Percentiles rank a stretch among this genome's conserved stretches.
Evolutionary conservation across 2,888 invertebrate species (phyloP).

Genomic region (Rugalucina vietnamica): DNA sequence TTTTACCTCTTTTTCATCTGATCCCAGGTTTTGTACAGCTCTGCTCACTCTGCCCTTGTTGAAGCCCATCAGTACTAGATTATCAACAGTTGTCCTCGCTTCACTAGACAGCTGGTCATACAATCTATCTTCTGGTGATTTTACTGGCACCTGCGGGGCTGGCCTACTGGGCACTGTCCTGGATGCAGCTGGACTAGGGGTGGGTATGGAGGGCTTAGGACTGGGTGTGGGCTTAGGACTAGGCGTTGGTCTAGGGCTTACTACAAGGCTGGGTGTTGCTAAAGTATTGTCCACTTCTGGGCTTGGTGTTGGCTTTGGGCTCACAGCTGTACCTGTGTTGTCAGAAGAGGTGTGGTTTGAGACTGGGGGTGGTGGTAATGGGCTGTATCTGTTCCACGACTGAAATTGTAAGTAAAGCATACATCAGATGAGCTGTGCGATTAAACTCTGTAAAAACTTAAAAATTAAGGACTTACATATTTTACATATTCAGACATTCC

Average conservation of each 20-base stretch:
- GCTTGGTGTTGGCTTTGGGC: constrained; percentile 27
- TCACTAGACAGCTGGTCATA: constrained; percentile 85
- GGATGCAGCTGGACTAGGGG: neutral
- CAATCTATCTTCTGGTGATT: constrained; percentile 54
- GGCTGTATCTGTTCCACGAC: constrained; percentile 74
- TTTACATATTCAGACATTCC: no score
- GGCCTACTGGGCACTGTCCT: constrained; percentile 13
- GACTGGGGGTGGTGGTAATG: constrained; percentile 65
- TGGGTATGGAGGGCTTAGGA: constrained; percentile 22
- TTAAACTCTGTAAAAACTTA: no score
- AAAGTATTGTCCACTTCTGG: neutral
- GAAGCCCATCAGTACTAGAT: constrained; percentile 95
- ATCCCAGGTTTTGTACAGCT: constrained; percentile 91
- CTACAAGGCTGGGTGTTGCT: constrained; percentile 10
- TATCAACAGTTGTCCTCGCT: constrained; percentile 89
- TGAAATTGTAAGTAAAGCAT: no score
- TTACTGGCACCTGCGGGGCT: constrained; percentile 34
- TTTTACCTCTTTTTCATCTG: constrained; percentile 93
- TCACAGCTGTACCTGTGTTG: neutral
- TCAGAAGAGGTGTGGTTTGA: constrained; percentile 23
- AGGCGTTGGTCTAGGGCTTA: constrained; percentile 16
- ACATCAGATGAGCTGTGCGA: no score
- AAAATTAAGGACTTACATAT: no score
- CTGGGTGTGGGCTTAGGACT: neutral
- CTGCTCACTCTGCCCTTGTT: constrained; percentile 91